Evolutionary conservation across 2,888 invertebrate genomes (phyloP).

Genomic region (Brachyptera risi): DNA sequence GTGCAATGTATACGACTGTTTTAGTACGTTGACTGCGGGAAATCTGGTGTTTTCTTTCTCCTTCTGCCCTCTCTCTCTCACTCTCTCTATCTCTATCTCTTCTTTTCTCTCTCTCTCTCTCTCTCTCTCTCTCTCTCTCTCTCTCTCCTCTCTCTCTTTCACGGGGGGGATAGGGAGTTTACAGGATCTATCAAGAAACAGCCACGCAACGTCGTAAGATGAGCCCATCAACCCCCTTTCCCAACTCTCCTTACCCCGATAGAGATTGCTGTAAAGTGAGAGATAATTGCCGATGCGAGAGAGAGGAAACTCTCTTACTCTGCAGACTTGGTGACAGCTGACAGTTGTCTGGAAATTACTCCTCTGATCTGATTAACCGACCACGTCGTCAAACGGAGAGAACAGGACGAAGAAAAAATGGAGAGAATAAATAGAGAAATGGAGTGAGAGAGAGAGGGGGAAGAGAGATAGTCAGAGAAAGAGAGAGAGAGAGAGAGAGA

Average conservation of each 20-base stretch:
- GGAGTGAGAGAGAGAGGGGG: not conserved
- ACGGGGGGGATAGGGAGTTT: not conserved
- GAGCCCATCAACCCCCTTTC: slow-evolving; percentile 15
- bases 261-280: slow-evolving; percentile 27
- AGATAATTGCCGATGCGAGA: slow-evolving; percentile 25
- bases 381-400: not conserved
- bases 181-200: slow-evolving; percentile 22
- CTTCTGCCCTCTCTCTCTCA: not conserved
- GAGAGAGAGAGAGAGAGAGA: too few species aligned
- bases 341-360: slow-evolving; percentile 25
- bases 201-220: slow-evolving; percentile 11
- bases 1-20: not conserved
- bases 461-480: not conserved
- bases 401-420: not conserved
- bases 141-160: not conserved
- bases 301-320: not conserved
- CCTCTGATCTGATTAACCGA: slow-evolving; percentile 28
- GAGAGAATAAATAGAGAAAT: too few species aligned
- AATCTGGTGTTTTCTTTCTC: not conserved
- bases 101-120: too few species aligned
- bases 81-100: not conserved
- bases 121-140: too few species aligned
- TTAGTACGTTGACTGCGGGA: not conserved
- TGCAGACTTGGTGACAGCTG: slow-evolving; percentile 28
- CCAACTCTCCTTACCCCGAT: slow-evolving; percentile 6